Percentiles rank a stretch among this genome's conserved stretches.
These are phyloP conservation scores for Gonatopus flavifemur DNA, from an alignment of 1,140 invertebrate genomes.

Conservation along the genomic window DNA sequence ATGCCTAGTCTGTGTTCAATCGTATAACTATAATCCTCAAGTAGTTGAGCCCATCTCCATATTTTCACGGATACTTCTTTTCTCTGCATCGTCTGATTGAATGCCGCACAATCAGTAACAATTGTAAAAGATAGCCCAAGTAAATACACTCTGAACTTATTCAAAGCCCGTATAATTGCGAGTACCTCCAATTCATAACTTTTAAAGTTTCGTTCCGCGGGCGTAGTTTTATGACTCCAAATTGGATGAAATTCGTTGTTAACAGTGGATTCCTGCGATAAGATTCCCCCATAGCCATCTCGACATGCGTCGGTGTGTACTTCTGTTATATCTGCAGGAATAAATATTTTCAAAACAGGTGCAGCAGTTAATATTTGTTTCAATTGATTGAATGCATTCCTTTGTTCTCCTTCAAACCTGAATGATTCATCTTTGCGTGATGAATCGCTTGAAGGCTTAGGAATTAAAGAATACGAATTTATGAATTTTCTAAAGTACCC, in stretches of 20 bases:
- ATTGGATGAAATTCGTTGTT: conserved; percentile 15
- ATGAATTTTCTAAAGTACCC: conserved; percentile 27
- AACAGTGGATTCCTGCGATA: conserved; percentile 11
- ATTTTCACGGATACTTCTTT: conserved; percentile 9
- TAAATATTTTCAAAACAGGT: conserved; percentile 24
- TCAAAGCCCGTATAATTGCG: conserved; percentile 14
- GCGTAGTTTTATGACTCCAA: conserved; percentile 11
- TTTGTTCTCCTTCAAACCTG: conserved; percentile 7
- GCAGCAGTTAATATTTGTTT: conserved; percentile 15
- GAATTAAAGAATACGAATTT: conserved; percentile 8
- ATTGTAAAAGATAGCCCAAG: not conserved
- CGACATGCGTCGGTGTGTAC: conserved; percentile 6
- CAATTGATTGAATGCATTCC: conserved; percentile 14
- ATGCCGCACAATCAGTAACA: not conserved
- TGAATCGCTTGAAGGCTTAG: conserved; percentile 18
- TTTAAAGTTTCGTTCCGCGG: conserved; percentile 17
- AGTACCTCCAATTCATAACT: conserved; percentile 34
- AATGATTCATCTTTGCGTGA: conserved; percentile 10
- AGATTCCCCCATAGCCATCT: not conserved
- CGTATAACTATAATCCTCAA: conserved; percentile 21
- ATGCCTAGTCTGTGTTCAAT: conserved; percentile 19
- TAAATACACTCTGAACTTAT: conserved; percentile 5
- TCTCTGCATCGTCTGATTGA: not conserved
- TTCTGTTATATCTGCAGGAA: conserved; percentile 11
- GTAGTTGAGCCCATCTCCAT: conserved; percentile 21